A percentile compares a stretch with the other conserved stretches of the same genome.
phyloP scores from a whole-genome alignment of 2,888 invertebrate genomes.

The Podotricha telesiphe region DNA sequence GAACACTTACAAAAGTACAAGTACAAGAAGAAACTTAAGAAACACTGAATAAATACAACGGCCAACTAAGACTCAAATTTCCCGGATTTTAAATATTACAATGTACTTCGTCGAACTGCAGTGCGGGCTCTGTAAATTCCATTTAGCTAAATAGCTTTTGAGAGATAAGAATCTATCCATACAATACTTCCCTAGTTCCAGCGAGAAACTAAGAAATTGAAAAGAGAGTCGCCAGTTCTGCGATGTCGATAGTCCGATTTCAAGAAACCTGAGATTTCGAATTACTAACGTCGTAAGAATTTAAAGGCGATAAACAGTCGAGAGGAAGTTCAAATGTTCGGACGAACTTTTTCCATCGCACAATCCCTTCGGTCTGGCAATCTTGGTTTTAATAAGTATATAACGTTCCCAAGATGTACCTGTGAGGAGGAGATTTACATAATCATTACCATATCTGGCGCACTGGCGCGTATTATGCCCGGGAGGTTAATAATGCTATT shows the following conservation, averaged over 20 bases:
- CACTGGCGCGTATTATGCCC: constrained; percentile 82
- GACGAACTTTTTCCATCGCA: constrained; percentile 73
- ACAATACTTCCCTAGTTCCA: constrained; percentile 79
- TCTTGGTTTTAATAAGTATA: constrained; percentile 83
- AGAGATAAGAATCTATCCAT: constrained; percentile 83
- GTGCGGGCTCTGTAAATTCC: constrained; percentile 83
- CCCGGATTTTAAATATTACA: constrained; percentile 81
- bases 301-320: constrained; percentile 72
- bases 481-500: constrained; percentile 84
- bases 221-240: constrained; percentile 80
- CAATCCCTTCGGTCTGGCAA: constrained; percentile 74
- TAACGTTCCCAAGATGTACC: constrained; percentile 81
- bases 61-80: constrained; percentile 77
- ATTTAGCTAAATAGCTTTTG: constrained; percentile 84
- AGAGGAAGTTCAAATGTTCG: constrained; percentile 51
- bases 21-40: constrained; percentile 51
- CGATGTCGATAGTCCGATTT: constrained; percentile 77
- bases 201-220: constrained; percentile 82
- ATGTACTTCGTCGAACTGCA: constrained; percentile 82
- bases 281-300: constrained; percentile 77
- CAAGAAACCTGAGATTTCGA: constrained; percentile 75
- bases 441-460: constrained; percentile 84
- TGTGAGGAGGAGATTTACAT: constrained; percentile 82
- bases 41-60: constrained; percentile 75
- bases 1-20: constrained; percentile 8